These are phyloP conservation scores for Oedothorax gibbosus DNA, from an alignment of 1,140 invertebrate genomes.

Conservation along the genomic window DNA sequence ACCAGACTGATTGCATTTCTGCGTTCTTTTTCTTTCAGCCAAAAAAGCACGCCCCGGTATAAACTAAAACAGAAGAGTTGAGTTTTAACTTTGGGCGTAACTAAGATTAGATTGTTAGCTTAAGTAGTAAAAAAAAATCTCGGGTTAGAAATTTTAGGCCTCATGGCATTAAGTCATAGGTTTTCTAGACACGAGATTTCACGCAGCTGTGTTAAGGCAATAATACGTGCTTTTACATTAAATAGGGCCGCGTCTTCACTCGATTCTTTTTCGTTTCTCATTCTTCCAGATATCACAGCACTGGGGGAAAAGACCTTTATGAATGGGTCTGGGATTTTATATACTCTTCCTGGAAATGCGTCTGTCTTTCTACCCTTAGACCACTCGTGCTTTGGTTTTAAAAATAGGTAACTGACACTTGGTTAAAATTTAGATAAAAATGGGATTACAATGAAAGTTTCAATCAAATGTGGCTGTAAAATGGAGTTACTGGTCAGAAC, in stretches of 20 bases:
- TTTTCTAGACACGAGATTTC: not conserved
- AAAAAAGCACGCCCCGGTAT: constrained; percentile 36
- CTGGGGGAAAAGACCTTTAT: constrained; percentile 25
- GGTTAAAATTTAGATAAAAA: too few relatives aligned
- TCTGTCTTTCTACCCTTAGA: constrained; percentile 23
- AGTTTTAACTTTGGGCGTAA: constrained; percentile 50
- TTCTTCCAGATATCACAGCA: not conserved
- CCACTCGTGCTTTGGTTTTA: too few relatives aligned
- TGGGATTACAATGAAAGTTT: too few relatives aligned
- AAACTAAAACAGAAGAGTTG: constrained; percentile 38
- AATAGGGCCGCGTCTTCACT: constrained; percentile 6
- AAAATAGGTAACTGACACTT: too few relatives aligned
- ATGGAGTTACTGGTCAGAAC: too few relatives aligned
- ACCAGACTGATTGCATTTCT: constrained; percentile 28
- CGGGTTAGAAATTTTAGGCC: not conserved
- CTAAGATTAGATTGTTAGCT: constrained; percentile 58
- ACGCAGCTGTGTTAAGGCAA: constrained; percentile 26
- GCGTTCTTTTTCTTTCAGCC: constrained; percentile 21
- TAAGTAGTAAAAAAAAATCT: constrained; percentile 49
- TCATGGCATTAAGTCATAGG: not conserved
- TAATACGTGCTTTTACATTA: constrained; percentile 53
- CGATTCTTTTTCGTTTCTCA: not conserved
- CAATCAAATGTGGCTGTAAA: too few relatives aligned
- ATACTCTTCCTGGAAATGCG: constrained; percentile 13
- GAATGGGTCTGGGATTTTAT: constrained; percentile 13